phyloP scores from a whole-genome alignment of 2,113 vertebrate species.

The Clarias batrachus region DNA sequence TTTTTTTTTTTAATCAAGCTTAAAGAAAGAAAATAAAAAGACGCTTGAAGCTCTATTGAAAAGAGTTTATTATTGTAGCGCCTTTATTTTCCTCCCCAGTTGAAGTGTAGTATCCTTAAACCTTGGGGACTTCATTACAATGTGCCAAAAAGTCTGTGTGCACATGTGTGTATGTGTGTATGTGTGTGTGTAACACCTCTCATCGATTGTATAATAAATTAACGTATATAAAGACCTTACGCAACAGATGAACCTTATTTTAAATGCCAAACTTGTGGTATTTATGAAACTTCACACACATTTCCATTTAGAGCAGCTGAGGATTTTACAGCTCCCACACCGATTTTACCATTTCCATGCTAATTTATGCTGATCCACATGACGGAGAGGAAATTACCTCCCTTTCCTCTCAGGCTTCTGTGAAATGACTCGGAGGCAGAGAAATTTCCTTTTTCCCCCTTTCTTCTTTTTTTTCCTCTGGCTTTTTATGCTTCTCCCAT shows the following conservation, averaged over 20 bases:
- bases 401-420: conserved; percentile 37
- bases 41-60: neutral
- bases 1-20: neutral
- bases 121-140: neutral
- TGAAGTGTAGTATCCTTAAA: conserved; percentile 1
- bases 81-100: neutral
- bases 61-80: neutral
- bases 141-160: neutral
- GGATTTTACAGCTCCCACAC: conserved; percentile 34
- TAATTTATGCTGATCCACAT: conserved; percentile 34
- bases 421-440: conserved; percentile 32
- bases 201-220: neutral
- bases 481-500: conserved; percentile 45
- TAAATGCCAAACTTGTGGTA: conserved; percentile 18
- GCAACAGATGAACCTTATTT: conserved; percentile 4
- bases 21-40: no score
- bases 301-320: conserved; percentile 8
- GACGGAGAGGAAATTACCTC: conserved; percentile 44
- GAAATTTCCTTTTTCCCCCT: conserved; percentile 27
- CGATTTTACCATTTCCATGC: conserved; percentile 28
- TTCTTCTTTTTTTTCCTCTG: conserved; percentile 17
- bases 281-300: conserved; percentile 29
- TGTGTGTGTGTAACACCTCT: neutral
- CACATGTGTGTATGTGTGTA: neutral
- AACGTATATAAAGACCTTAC: conserved; percentile 6